Conservation (phyloP, 2,888 invertebrate species). For the Drosophila austrosaltans region DNA sequence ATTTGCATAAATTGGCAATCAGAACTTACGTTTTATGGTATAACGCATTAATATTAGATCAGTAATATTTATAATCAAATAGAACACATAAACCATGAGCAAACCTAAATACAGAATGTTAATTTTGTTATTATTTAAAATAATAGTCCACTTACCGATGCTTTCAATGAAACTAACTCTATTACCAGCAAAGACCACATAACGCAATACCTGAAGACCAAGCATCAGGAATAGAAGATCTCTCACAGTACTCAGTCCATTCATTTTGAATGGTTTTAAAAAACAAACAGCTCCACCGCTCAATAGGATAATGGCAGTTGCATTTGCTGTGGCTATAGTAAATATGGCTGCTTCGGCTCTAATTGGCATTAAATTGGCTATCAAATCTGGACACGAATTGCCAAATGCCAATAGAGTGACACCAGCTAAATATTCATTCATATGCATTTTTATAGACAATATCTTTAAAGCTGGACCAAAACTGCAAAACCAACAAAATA, state of each 20-base stretch:
- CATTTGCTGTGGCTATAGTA: constrained; percentile 37
- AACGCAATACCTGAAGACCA: constrained; percentile 22
- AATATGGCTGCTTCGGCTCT: constrained; percentile 45
- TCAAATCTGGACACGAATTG: constrained; percentile 45
- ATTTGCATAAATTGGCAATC: not conserved
- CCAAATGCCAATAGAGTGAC: constrained; percentile 48
- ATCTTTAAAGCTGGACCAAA: constrained; percentile 53
- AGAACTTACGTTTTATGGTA: constrained; percentile 35
- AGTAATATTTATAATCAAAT: constrained; percentile 42
- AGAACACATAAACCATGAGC: constrained; percentile 22
- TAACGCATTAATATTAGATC: constrained; percentile 36
- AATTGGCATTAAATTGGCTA: constrained; percentile 56
- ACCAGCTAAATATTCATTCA: constrained; percentile 62
- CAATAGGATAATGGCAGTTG: constrained; percentile 43
- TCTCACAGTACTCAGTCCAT: constrained; percentile 36
- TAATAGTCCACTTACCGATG: constrained; percentile 16
- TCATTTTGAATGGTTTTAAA: constrained; percentile 52
- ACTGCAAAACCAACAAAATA: constrained; percentile 12
- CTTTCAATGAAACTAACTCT: constrained; percentile 6
- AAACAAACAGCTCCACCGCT: constrained; percentile 51
- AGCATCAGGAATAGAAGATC: constrained; percentile 55
- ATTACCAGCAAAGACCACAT: not conserved
- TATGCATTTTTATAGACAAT: constrained; percentile 35
- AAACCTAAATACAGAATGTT: constrained; percentile 30
- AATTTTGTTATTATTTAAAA: too few species aligned